Evolutionary conservation across 1,140 invertebrate species (phyloP).

Genomic region (Papilio dardanus): DNA sequence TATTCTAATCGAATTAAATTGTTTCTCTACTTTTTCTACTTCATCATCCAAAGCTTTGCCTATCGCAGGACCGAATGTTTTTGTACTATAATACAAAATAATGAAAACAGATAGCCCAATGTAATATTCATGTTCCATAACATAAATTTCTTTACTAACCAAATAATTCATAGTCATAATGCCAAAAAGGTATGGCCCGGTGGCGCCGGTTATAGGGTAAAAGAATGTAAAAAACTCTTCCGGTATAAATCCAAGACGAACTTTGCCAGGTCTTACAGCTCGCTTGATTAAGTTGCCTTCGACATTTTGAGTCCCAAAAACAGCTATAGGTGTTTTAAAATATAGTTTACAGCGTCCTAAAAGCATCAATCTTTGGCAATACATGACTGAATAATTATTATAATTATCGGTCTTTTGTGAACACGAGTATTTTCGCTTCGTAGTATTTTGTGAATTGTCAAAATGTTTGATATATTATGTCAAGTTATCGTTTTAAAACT

Average conservation of each 20-base stretch:
- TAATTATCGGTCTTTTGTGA: neutral
- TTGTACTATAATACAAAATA: slow-evolving; percentile 85
- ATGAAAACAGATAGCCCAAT: slow-evolving; percentile 88
- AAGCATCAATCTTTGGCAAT: slow-evolving; percentile 18
- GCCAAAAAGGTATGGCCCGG: slow-evolving; percentile 93
- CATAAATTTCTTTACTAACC: slow-evolving; percentile 94
- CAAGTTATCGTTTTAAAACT: neutral
- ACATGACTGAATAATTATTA: slow-evolving; percentile 11
- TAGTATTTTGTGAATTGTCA: neutral
- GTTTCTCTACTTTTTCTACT: slow-evolving; percentile 84
- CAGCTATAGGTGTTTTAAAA: slow-evolving; percentile 4
- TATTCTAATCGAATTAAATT: slow-evolving; percentile 50
- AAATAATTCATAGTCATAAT: slow-evolving; percentile 90
- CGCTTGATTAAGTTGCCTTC: slow-evolving; percentile 44
- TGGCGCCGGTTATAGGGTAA: slow-evolving; percentile 96
- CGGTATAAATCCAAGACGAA: slow-evolving; percentile 63
- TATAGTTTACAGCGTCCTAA: neutral
- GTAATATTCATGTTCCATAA: slow-evolving; percentile 96
- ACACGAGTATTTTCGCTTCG: neutral
- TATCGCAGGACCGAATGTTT: slow-evolving; percentile 87
- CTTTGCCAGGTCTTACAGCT: slow-evolving; percentile 46
- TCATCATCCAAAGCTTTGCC: slow-evolving; percentile 85
- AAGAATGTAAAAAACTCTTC: slow-evolving; percentile 90
- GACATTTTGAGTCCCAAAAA: slow-evolving; percentile 21
- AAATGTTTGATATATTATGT: neutral